A percentile compares a stretch with the other conserved stretches of the same genome.
Evolutionary conservation across 2,888 invertebrate species (phyloP).

Genomic region (Brachyptera putata): DNA sequence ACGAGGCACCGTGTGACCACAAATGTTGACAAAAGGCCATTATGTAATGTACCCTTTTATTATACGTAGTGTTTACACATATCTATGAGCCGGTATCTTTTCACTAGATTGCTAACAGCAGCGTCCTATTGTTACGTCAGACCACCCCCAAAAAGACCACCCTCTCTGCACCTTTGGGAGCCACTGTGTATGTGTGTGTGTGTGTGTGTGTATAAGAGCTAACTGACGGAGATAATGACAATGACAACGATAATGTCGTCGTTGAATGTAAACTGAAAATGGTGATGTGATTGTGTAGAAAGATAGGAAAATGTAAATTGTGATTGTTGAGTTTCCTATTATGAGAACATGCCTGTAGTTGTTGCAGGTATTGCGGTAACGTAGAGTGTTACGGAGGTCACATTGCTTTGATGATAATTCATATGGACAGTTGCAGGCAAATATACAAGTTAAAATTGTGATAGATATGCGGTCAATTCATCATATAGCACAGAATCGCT

Average conservation of each 20-base stretch:
- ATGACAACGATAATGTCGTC: neutral
- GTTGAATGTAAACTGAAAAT: no score
- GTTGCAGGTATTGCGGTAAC: no score
- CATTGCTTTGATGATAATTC: no score
- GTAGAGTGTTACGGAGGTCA: no score
- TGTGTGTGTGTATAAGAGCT: neutral
- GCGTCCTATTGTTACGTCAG: constrained; percentile 18
- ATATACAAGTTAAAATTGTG: no score
- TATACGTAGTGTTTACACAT: constrained; percentile 21
- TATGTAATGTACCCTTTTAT: constrained; percentile 24
- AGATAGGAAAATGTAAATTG: no score
- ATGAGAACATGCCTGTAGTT: no score
- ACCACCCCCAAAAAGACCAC: neutral
- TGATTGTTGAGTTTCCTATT: no score
- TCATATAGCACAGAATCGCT: no score
- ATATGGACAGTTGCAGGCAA: no score
- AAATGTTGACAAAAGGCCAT: constrained; percentile 9
- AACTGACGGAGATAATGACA: neutral
- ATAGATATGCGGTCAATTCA: no score
- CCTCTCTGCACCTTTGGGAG: neutral
- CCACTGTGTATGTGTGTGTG: neutral
- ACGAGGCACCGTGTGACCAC: neutral
- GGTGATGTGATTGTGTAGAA: no score
- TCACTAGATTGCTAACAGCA: constrained; percentile 10
- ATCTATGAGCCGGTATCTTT: constrained; percentile 18